These are phyloP conservation scores for Asteroscopus sphinx DNA, from an alignment of 2,888 invertebrate species.

Conservation along the genomic window DNA sequence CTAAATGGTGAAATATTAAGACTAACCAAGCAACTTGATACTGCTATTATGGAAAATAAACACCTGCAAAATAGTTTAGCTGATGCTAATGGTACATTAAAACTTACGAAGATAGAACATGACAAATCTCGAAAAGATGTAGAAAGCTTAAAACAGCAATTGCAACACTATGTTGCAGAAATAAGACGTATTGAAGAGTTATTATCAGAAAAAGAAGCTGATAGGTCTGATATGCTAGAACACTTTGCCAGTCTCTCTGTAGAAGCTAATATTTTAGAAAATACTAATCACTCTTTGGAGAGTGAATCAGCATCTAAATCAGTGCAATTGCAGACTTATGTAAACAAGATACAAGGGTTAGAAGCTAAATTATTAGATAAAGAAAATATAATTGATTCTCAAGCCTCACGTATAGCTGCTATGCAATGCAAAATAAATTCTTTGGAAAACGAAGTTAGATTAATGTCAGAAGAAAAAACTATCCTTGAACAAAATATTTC, in stretches of 20 bases:
- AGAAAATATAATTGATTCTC: conserved; percentile 80
- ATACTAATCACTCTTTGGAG: conserved; percentile 94
- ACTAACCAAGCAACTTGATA: conserved; percentile 89
- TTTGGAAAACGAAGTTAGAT: conserved; percentile 83
- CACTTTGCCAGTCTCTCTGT: conserved; percentile 94
- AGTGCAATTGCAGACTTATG: conserved; percentile 86
- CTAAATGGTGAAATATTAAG: conserved; percentile 90
- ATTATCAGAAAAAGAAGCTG: conserved; percentile 93
- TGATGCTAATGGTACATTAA: conserved; percentile 90
- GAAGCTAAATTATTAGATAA: conserved; percentile 90
- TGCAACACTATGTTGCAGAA: conserved; percentile 95
- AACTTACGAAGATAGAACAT: conserved; percentile 91
- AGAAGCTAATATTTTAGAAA: conserved; percentile 94
- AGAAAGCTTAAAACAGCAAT: conserved; percentile 92
- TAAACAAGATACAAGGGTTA: conserved; percentile 88
- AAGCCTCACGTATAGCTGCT: conserved; percentile 76
- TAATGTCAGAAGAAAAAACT: conserved; percentile 81
- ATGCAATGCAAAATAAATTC: conserved; percentile 80
- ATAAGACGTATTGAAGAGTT: conserved; percentile 94
- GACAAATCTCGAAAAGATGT: conserved; percentile 93
- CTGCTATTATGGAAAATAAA: conserved; percentile 91
- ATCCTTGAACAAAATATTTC: conserved; percentile 82
- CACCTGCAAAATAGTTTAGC: conserved; percentile 93
- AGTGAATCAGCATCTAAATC: conserved; percentile 93
- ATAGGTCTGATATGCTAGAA: conserved; percentile 94